Evolutionary conservation across 2,113 vertebrate genomes (phyloP).

Genomic region (Dascyllus trimaculatus): DNA sequence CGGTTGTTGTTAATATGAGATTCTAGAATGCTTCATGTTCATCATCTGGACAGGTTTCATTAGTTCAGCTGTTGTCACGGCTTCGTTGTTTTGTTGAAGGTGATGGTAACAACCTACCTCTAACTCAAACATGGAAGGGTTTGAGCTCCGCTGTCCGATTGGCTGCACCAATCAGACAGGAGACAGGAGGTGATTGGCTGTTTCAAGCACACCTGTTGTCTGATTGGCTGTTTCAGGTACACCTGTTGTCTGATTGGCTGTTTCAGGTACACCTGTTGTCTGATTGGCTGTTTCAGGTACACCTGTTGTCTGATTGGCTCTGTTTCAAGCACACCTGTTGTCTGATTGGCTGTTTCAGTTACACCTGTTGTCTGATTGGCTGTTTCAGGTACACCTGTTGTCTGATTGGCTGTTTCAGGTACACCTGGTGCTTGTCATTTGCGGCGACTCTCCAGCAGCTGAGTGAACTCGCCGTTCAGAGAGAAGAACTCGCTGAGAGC

Average conservation of each 20-base stretch:
- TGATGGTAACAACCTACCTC: too few relatives aligned
- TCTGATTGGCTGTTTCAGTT: background rate
- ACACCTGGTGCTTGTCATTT: conserved; percentile 92
- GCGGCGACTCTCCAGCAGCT: conserved; percentile 92
- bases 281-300: conserved; percentile 3
- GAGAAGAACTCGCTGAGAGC: conserved; percentile 95
- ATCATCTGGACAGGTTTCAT: too few relatives aligned
- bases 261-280: background rate
- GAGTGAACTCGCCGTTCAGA: conserved; percentile 92
- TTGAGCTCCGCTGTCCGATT: too few relatives aligned
- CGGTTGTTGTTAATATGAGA: too few relatives aligned
- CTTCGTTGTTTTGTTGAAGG: too few relatives aligned
- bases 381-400: conserved; percentile 80
- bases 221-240: too few relatives aligned
- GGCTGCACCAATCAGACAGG: too few relatives aligned
- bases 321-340: background rate
- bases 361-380: background rate
- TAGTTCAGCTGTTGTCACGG: background rate
- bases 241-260: too few relatives aligned
- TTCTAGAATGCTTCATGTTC: too few relatives aligned
- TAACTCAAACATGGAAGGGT: too few relatives aligned
- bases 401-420: conserved; percentile 76
- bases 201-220: too few relatives aligned
- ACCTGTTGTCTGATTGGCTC: background rate
- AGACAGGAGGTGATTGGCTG: too few relatives aligned